Conservation (phyloP, 2,888 invertebrate species). For the Dioctria rufipes region DNA sequence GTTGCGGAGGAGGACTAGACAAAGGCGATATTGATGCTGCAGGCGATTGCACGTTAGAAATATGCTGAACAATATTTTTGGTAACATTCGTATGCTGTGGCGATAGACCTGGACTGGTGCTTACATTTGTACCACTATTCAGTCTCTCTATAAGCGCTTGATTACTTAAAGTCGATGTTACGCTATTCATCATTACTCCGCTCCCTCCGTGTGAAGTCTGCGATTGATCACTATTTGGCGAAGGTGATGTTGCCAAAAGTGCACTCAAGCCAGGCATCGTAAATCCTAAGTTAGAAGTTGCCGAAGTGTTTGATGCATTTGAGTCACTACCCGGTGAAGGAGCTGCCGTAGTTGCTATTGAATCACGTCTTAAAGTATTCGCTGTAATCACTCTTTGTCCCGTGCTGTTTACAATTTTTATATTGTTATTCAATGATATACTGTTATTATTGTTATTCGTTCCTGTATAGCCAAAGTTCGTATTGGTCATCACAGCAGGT, state of each 20-base stretch:
- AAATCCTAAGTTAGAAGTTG: constrained; percentile 72
- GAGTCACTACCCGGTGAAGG: constrained; percentile 71
- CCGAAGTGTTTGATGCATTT: constrained; percentile 69
- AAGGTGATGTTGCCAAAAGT: constrained; percentile 72
- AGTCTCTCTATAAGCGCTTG: constrained; percentile 69
- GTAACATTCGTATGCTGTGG: constrained; percentile 64
- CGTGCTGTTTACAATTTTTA: constrained; percentile 61
- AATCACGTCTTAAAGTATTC: constrained; percentile 71
- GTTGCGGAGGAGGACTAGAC: constrained; percentile 75
- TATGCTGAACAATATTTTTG: constrained; percentile 66
- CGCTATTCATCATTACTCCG: constrained; percentile 62
- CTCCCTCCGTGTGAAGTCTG: constrained; percentile 62
- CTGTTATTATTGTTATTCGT: constrained; percentile 59
- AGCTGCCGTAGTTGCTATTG: constrained; percentile 72
- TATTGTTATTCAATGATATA: constrained; percentile 56
- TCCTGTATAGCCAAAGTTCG: constrained; percentile 65
- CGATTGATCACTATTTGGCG: constrained; percentile 69
- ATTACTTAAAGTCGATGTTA: constrained; percentile 62
- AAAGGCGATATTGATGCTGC: constrained; percentile 74
- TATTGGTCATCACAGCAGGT: constrained; percentile 70
- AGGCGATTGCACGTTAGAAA: constrained; percentile 67
- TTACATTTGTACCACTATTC: constrained; percentile 66
- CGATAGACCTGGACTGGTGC: constrained; percentile 64
- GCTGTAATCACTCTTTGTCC: constrained; percentile 65
- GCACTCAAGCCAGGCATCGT: constrained; percentile 76